These are phyloP conservation scores for Pteronura brasiliensis DNA, from an alignment of 2,113 vertebrate species.

Conservation along the genomic window DNA sequence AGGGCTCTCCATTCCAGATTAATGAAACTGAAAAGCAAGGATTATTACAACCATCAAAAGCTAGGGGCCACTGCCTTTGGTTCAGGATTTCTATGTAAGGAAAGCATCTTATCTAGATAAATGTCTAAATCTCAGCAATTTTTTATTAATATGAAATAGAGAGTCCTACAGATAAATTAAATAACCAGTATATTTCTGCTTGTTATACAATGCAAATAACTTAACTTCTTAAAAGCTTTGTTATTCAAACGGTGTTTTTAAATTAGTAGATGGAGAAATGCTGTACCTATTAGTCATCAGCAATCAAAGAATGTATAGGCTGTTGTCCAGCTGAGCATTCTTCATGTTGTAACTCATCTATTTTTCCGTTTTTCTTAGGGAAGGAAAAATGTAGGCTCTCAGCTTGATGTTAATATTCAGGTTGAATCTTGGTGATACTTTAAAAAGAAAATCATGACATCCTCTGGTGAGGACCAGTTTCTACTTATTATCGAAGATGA, in stretches of 20 bases:
- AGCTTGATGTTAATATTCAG: neutral
- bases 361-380: neutral
- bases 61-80: neutral
- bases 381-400: neutral
- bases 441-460: conserved; percentile 45
- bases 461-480: neutral
- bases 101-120: neutral
- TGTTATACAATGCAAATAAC: neutral
- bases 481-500: neutral
- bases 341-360: neutral
- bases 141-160: conserved; percentile 56
- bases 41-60: neutral
- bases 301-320: neutral
- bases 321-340: neutral
- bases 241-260: neutral
- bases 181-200: conserved; percentile 12
- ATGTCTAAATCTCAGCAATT: neutral
- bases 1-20: neutral
- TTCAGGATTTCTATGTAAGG: neutral
- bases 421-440: neutral
- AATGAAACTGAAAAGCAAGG: neutral
- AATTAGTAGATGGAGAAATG: neutral
- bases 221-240: neutral
- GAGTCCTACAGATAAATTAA: conserved; percentile 5
- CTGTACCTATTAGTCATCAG: neutral